Conservation (phyloP, 2,797 vertebrate genomes). For the Dallia pectoralis region DNA sequence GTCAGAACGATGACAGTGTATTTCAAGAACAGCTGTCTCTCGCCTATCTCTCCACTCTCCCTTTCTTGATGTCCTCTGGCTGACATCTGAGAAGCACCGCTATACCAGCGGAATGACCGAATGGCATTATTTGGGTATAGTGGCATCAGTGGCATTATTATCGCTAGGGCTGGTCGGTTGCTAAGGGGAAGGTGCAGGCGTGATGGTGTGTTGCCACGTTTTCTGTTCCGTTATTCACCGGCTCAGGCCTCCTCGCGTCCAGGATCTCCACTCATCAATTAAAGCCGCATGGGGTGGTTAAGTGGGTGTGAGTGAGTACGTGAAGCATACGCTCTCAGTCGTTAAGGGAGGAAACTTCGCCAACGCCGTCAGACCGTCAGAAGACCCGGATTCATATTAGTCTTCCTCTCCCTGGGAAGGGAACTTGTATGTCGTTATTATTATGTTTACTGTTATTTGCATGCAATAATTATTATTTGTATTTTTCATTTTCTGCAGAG, state of each 20-base stretch:
- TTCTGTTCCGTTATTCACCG: constrained; percentile 26
- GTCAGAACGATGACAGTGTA: constrained; percentile 49
- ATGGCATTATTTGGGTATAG: not conserved
- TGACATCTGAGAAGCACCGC: constrained; percentile 35
- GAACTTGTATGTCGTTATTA: constrained; percentile 44
- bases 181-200: not conserved
- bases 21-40: constrained; percentile 23
- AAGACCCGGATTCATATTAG: constrained; percentile 54
- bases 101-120: constrained; percentile 2
- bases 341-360: constrained; percentile 61
- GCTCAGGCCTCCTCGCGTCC: constrained; percentile 28
- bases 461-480: constrained; percentile 17
- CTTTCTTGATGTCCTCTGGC: not conserved
- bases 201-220: constrained; percentile 37
- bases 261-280: constrained; percentile 67
- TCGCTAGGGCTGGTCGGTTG: not conserved
- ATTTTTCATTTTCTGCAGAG: not conserved
- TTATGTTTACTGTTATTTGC: constrained; percentile 38
- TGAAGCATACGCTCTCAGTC: constrained; percentile 57
- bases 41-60: constrained; percentile 11
- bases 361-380: constrained; percentile 59
- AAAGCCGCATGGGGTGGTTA: constrained; percentile 55
- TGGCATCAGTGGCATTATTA: constrained; percentile 1
- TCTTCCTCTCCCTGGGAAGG: constrained; percentile 60
- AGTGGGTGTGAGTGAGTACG: constrained; percentile 54